phyloP scores from a whole-genome alignment of 2,797 vertebrate species.

The Orestias chungarensis region DNA sequence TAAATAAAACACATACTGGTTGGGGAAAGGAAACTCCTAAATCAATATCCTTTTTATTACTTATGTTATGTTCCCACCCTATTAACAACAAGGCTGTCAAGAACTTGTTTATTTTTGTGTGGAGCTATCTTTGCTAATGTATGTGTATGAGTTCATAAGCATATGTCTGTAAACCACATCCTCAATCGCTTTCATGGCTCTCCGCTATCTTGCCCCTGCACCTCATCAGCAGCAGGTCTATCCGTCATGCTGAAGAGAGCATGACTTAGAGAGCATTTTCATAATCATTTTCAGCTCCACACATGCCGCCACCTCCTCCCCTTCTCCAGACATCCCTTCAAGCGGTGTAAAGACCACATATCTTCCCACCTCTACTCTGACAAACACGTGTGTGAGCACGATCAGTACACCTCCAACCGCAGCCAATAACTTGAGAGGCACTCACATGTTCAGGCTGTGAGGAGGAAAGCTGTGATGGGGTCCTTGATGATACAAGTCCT shows the following conservation, averaged over 20 bases:
- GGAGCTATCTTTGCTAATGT: conserved; percentile 14
- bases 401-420: conserved; percentile 26
- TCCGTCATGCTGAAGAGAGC: conserved; percentile 32
- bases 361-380: conserved; percentile 1
- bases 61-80: conserved; percentile 38
- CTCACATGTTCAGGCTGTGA: conserved; percentile 49
- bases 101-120: conserved; percentile 38
- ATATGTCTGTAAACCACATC: conserved; percentile 30
- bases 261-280: conserved; percentile 55
- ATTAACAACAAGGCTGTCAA: conserved; percentile 31
- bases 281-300: conserved; percentile 44
- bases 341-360: conserved; percentile 13
- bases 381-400: neutral
- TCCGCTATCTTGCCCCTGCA: conserved; percentile 32
- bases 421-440: conserved; percentile 61
- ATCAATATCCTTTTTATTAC: conserved; percentile 75
- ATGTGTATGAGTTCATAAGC: conserved; percentile 15
- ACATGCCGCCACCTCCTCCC: neutral
- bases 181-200: conserved; percentile 16
- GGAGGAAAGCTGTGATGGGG: conserved; percentile 12
- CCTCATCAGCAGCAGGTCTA: conserved; percentile 36
- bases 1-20: conserved; percentile 54
- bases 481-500: too few relatives aligned
- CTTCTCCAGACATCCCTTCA: conserved; percentile 7
- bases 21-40: conserved; percentile 59